Conservation (phyloP, 2,797 vertebrate genomes). For the Sebastolobus altivelis region DNA sequence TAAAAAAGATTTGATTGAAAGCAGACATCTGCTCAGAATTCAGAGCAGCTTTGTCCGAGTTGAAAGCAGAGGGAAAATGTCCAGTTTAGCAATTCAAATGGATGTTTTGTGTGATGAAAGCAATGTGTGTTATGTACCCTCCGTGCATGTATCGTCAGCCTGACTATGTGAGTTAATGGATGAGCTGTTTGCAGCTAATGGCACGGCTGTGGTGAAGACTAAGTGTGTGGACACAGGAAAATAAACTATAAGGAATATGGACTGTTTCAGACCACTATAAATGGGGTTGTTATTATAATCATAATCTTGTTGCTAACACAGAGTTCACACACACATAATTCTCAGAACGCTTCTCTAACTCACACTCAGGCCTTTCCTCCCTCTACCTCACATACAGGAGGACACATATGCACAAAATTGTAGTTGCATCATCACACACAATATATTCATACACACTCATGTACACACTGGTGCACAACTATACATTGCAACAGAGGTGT, state of each 20-base stretch:
- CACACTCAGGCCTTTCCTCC: neutral
- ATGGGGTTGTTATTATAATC: neutral
- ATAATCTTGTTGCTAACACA: no score
- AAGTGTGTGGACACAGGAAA: neutral
- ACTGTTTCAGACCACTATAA: neutral
- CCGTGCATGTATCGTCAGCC: neutral
- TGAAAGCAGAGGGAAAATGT: neutral
- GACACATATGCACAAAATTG: neutral
- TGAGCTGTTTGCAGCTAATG: slow-evolving; percentile 21
- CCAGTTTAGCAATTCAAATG: slow-evolving; percentile 8
- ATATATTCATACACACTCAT: neutral
- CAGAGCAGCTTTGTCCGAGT: slow-evolving; percentile 2
- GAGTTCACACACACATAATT: neutral
- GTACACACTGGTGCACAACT: neutral
- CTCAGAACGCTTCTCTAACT: neutral
- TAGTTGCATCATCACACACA: neutral
- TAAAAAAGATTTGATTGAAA: slow-evolving; percentile 14
- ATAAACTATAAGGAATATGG: neutral
- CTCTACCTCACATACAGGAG: neutral
- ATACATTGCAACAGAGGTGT: neutral
- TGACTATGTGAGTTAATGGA: neutral
- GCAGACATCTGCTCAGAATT: slow-evolving; percentile 5
- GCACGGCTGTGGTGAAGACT: neutral
- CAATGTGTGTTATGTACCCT: slow-evolving; percentile 3
- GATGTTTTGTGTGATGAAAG: slow-evolving; percentile 17